Conservation (phyloP, 2,797 vertebrate genomes). For the Tragopan temminckii region DNA sequence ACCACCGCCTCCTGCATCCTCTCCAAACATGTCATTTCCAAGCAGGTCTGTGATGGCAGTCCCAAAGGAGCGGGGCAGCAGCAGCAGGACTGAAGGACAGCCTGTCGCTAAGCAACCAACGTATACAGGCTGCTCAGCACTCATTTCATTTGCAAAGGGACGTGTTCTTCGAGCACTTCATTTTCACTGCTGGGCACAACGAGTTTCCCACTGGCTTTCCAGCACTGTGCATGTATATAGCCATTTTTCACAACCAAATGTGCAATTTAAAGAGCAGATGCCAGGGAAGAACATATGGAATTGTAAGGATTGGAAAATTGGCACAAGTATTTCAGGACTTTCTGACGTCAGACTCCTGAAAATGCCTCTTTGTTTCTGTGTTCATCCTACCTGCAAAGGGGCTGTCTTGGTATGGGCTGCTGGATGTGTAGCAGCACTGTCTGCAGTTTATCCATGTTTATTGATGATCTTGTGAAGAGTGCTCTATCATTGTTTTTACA, state of each 20-base stretch:
- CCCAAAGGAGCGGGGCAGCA: constrained; percentile 14
- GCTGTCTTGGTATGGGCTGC: neutral
- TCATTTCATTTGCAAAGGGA: constrained; percentile 65
- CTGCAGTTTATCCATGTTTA: neutral
- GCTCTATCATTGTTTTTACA: neutral
- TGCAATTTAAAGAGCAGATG: neutral
- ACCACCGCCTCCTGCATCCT: constrained; percentile 47
- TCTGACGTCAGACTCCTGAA: neutral
- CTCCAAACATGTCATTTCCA: constrained; percentile 60
- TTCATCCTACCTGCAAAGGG: neutral
- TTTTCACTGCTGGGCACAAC: constrained; percentile 6
- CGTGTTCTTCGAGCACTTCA: constrained; percentile 36
- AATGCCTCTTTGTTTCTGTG: neutral
- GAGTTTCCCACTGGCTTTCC: neutral
- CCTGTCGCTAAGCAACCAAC: constrained; percentile 73
- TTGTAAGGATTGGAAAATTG: neutral
- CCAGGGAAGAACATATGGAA: neutral
- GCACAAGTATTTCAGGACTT: neutral
- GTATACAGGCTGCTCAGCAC: constrained; percentile 43
- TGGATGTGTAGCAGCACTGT: neutral
- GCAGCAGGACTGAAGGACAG: constrained; percentile 65
- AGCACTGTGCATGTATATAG: neutral
- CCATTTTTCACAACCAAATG: neutral
- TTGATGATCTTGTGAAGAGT: neutral
- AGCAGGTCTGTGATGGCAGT: constrained; percentile 52